These are phyloP conservation scores for Potorous gilbertii DNA, from an alignment of 2,797 vertebrate species.

Conservation along the genomic window DNA sequence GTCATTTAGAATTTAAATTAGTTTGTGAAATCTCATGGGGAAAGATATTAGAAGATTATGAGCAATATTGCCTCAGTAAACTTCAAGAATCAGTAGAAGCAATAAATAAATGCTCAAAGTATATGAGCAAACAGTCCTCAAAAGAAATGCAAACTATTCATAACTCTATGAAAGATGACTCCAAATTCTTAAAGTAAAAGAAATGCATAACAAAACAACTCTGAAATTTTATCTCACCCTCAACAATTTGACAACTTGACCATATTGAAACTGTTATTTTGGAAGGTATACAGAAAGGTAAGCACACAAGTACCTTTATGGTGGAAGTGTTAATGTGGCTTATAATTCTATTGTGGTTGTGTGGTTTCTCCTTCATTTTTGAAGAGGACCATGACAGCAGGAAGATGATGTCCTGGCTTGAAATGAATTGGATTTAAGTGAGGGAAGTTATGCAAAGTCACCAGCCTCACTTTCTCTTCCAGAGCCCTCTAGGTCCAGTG, in stretches of 20 bases:
- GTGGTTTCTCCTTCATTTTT: no score
- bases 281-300: background rate
- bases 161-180: background rate
- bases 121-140: background rate
- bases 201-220: background rate
- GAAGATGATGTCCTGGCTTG: no score
- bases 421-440: no score
- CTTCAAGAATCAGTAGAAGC: background rate
- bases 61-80: background rate
- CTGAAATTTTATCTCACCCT: background rate
- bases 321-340: background rate
- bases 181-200: background rate
- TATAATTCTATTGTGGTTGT: background rate
- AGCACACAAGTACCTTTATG: background rate
- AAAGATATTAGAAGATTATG: background rate
- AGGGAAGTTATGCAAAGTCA: no score
- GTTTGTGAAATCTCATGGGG: background rate
- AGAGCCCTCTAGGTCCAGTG: no score
- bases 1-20: background rate
- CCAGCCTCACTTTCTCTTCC: no score
- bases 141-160: background rate
- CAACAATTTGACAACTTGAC: background rate
- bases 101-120: background rate
- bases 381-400: no score
- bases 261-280: background rate